phyloP scores from a whole-genome alignment of 2,113 vertebrate species.

The Caranx ignobilis region DNA sequence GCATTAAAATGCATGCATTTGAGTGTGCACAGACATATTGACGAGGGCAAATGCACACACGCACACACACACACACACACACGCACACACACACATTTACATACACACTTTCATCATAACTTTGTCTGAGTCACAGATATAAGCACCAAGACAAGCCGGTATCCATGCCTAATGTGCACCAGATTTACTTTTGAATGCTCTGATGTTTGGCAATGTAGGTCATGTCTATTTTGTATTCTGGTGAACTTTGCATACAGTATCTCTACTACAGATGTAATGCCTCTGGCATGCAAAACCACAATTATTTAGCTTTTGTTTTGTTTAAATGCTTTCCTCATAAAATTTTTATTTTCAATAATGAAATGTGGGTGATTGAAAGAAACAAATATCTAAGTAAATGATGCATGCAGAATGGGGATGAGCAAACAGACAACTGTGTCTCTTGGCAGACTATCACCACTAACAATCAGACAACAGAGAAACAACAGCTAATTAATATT shows the following conservation, averaged over 20 bases:
- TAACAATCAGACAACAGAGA: conserved; percentile 64
- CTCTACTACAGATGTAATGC: conserved; percentile 37
- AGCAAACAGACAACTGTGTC: conserved; percentile 64
- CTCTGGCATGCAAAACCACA: conserved; percentile 18
- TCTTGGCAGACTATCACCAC: conserved; percentile 64
- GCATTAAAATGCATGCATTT: conserved; percentile 38
- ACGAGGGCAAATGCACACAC: conserved; percentile 6
- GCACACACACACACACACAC: conserved; percentile 15
- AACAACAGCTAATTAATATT: conserved; percentile 79
- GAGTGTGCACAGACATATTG: conserved; percentile 24
- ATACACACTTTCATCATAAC: conserved; percentile 51
- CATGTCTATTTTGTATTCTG: conserved; percentile 59
- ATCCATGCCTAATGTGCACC: conserved; percentile 32
- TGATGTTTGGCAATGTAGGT: conserved; percentile 58
- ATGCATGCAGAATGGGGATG: conserved; percentile 51
- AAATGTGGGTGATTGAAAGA: conserved; percentile 41
- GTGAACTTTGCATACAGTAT: conserved; percentile 52
- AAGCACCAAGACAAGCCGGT: conserved; percentile 44
- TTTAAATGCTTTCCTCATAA: conserved; percentile 44
- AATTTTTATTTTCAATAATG: conserved; percentile 46
- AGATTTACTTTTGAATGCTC: conserved; percentile 53
- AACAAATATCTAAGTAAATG: conserved; percentile 66
- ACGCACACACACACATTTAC: conserved; percentile 45
- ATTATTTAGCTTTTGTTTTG: conserved; percentile 54
- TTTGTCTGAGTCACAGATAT: conserved; percentile 64